Evolutionary conservation across 2,888 invertebrate genomes (phyloP).

Genomic region (Drosophila suboccidentalis): DNA sequence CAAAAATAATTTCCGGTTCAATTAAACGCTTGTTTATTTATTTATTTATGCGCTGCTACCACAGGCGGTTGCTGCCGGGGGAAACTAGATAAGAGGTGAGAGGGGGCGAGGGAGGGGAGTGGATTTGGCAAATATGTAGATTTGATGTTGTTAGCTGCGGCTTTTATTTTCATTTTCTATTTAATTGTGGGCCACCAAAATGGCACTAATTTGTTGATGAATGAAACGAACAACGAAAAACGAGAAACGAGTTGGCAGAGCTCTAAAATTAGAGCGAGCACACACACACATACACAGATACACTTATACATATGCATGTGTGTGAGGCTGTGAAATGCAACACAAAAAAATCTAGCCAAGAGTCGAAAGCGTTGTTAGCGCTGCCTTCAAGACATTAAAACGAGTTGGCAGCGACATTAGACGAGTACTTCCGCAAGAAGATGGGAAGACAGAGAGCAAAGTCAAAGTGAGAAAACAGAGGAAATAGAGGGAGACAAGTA

Average conservation of each 20-base stretch:
- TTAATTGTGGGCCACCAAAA: conserved; percentile 48
- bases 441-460: background rate
- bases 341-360: conserved; percentile 33
- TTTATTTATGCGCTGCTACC: conserved; percentile 68
- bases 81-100: background rate
- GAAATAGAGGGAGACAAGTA: background rate
- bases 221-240: conserved; percentile 36
- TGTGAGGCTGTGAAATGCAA: background rate
- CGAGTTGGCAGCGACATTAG: conserved; percentile 29
- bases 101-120: too few species aligned
- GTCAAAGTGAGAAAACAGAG: too few species aligned
- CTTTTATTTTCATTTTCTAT: conserved; percentile 42
- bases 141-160: conserved; percentile 4
- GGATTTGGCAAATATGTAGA: background rate
- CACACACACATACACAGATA: background rate
- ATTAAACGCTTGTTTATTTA: conserved; percentile 79
- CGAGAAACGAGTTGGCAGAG: conserved; percentile 21
- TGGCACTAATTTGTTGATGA: conserved; percentile 70
- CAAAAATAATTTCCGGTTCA: conserved; percentile 77
- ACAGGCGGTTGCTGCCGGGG: conserved; percentile 27
- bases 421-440: conserved; percentile 8
- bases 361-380: conserved; percentile 8
- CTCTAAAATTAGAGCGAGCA: conserved; percentile 16
- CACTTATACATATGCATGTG: background rate
- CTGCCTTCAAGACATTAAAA: background rate